phyloP scores from a whole-genome alignment of 2,888 invertebrate species.

The Archips xylosteana region DNA sequence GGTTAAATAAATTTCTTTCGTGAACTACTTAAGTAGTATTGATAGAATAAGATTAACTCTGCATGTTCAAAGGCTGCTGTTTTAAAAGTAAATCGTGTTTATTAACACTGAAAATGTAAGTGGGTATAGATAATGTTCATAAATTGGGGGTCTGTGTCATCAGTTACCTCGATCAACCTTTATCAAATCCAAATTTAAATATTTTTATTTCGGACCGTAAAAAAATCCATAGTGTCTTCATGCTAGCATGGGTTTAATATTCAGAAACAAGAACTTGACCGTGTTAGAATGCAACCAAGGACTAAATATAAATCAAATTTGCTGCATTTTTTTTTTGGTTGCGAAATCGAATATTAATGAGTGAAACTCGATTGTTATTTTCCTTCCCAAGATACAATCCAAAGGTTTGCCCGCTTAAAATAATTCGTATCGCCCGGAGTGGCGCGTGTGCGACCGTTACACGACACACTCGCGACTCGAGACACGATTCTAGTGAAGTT shows the following conservation, averaged over 20 bases:
- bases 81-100: not conserved
- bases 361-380: not conserved
- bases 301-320: not conserved
- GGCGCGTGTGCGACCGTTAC: conserved; percentile 63
- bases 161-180: too few species aligned
- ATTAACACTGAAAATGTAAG: not conserved
- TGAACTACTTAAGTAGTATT: not conserved
- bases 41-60: not conserved
- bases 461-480: conserved; percentile 65
- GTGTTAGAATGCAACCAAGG: not conserved
- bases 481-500: conserved; percentile 21
- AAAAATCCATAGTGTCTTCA: too few species aligned
- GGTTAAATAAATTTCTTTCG: not conserved
- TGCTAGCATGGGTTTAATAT: not conserved
- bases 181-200: too few species aligned
- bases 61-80: not conserved
- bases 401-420: not conserved
- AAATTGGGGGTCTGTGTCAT: not conserved
- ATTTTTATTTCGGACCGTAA: too few species aligned
- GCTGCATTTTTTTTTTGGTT: not conserved
- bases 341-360: not conserved
- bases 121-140: too few species aligned
- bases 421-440: conserved; percentile 29
- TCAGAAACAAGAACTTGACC: not conserved
- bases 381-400: not conserved